Percentiles rank a stretch among this genome's conserved stretches.
phyloP scores from a whole-genome alignment of 2,113 vertebrate species.

The Megatriorchis doriae region DNA sequence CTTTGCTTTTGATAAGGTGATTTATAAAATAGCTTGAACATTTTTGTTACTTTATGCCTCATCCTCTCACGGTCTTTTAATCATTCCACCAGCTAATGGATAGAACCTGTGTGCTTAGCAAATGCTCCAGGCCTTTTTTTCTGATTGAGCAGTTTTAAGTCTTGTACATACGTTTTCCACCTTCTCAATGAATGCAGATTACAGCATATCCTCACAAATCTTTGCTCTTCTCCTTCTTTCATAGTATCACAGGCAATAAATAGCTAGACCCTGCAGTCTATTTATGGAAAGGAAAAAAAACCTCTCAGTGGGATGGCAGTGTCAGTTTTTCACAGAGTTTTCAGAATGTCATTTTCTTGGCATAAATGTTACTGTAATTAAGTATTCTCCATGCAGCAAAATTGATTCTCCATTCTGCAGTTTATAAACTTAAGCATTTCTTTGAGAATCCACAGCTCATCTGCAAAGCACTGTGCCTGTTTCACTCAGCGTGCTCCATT shows the following conservation, averaged over 20 bases:
- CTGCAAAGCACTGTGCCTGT: not conserved
- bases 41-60: not conserved
- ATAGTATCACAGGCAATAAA: conserved; percentile 39
- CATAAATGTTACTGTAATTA: conserved; percentile 51
- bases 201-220: not conserved
- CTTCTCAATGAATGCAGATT: conserved; percentile 16
- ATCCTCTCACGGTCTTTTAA: not conserved
- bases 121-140: not conserved
- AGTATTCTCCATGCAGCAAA: conserved; percentile 45
- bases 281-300: conserved; percentile 37
- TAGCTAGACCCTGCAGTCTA: not conserved
- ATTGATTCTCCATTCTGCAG: conserved; percentile 62
- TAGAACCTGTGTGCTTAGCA: not conserved
- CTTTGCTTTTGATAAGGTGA: not conserved
- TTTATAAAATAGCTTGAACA: not conserved
- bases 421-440: conserved; percentile 56
- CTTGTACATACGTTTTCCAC: not conserved
- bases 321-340: conserved; percentile 59
- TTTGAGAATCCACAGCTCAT: conserved; percentile 36
- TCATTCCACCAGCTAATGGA: not conserved
- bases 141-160: not conserved
- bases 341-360: conserved; percentile 63
- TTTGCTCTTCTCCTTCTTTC: conserved; percentile 9
- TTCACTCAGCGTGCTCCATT: not conserved
- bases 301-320: conserved; percentile 29